phyloP scores from a whole-genome alignment of 2,113 vertebrate genomes.

The Dascyllus trimaculatus region DNA sequence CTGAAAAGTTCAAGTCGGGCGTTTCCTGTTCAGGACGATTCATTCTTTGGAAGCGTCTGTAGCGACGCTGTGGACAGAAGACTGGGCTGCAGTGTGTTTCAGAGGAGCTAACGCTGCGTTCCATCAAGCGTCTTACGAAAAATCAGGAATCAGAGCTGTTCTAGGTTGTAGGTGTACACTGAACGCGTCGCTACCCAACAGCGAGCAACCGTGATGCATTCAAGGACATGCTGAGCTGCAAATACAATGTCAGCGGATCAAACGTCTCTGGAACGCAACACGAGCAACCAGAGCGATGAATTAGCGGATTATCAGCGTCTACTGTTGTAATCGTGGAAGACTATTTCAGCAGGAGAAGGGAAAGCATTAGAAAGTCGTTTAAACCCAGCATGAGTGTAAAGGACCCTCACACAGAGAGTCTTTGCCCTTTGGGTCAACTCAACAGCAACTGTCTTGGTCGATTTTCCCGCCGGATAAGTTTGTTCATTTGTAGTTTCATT shows the following conservation, averaged over 20 bases:
- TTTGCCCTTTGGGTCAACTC: too few species aligned
- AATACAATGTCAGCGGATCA: background rate
- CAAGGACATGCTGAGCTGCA: background rate
- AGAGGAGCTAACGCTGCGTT: background rate
- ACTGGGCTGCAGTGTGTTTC: too few species aligned
- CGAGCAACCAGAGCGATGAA: background rate
- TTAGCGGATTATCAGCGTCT: background rate
- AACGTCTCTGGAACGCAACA: background rate
- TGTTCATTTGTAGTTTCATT: background rate
- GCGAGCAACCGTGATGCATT: background rate
- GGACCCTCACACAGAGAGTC: too few species aligned
- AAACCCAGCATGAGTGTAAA: too few species aligned
- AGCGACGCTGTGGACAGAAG: conserved; percentile 6
- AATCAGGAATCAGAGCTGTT: too few species aligned
- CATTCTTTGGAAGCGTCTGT: conserved; percentile 66
- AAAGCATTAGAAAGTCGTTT: background rate
- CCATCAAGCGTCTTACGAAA: background rate
- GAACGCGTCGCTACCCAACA: too few species aligned
- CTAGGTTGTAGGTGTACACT: too few species aligned
- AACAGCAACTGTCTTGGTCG: too few species aligned
- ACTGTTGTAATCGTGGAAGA: background rate
- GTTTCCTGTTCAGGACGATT: conserved; percentile 36
- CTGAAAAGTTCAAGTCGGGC: conserved; percentile 61
- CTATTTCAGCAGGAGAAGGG: background rate
- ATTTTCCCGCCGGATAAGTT: background rate